Base-by-base conservation (phyloP, 2,113 vertebrate genomes). In the Arizona elegans region DNA sequence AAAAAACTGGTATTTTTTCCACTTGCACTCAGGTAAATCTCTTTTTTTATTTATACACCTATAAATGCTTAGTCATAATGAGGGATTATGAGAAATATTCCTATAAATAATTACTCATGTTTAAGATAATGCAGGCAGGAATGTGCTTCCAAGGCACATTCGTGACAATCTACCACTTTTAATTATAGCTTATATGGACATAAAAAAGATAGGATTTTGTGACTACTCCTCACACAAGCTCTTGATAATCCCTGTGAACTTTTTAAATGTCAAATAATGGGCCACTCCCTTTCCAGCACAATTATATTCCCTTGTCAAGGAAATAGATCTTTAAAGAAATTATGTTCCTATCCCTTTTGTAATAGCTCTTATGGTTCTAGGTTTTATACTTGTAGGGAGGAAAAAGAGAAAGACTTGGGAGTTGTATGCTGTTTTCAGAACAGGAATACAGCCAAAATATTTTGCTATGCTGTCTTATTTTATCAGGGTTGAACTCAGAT, bases 131-230 rank as follows among this genome's bases (percentile, higher is more conserved):
- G 13, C 93, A 81, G 94, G 58, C 90, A 97, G 70, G 94, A 97
- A 98, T 97, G 97, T 96, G 91, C 96, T 97, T 97, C 95, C 92
- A 96, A 96, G 97, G 93, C 94, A 33, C 93, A 97, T 96, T 96
- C 89, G 93, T 94, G 93, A 95, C 89, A 55, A 50, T 87, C 21
- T 53, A 43, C 33, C 75, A 59, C 88, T 97, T 97, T 96, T 96
- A 96, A 97, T 98, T 96, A 97, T 89, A 88, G 53, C 87, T 95
- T 93, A 10, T 54, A 95, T 96, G 96, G 95, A 94, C 94, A 95
- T 90, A 47, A 91, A 93, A 87, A 94, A 90, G 54, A 47, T 33
- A 33, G 65, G 89, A 50, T 87, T 90, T 90, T 55, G 81, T 87
- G 89, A 92, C 95, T 91, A 97, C 94, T 97, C 96, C 96, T 95